Evolutionary conservation across 2,888 invertebrate genomes (phyloP), one percentile per base, ranked within the genome.

Genomic region (Drosophila emarginata): DNA sequence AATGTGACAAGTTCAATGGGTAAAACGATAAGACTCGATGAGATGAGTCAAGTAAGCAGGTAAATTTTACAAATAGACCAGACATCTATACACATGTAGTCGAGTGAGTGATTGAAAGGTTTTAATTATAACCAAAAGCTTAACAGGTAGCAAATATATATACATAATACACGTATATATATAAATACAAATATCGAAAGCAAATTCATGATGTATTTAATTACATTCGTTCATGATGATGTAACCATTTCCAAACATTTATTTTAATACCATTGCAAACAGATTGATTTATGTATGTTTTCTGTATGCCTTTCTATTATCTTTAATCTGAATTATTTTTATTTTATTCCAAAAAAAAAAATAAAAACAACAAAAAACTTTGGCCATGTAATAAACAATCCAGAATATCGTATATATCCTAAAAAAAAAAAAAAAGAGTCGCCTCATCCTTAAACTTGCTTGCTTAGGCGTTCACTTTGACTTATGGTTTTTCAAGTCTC

Each of bases 1-100:
- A 77, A 76, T 77, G 83, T 86, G 68, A 68, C 66, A 66, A 58
- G 59, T 76, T 65, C 67, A 66, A 50, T 39, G 67, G 70, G 69
- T 32, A 9, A 32, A 32, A 32, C 9, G 32, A 32, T 32, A 32
- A 9, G 32, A 32, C 32, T 26, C 6, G 32, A 9, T 32, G 9
- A 9, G 32, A 32, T 32, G 32, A 32, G 1, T 1, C 9, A 32
- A 32, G 9, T 9, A 32, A 26, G n/a, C 6, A 32, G 32, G 28
- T 28, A 28, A 28, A 28, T 28, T 1, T 6, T 28, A 28, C 28
- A 5, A 6, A 28, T 28, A 28, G 5, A 28, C 3, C 1, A 5
- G 28, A 28, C 28, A 28, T 28, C 4, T 23, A 23, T 23, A 23
- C 4, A 28, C 28, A 28, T 23, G 23, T 23, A 26, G 6, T 26